Evolutionary conservation across 2,797 vertebrate species (phyloP).

Genomic region (Nyctalus aviator): DNA sequence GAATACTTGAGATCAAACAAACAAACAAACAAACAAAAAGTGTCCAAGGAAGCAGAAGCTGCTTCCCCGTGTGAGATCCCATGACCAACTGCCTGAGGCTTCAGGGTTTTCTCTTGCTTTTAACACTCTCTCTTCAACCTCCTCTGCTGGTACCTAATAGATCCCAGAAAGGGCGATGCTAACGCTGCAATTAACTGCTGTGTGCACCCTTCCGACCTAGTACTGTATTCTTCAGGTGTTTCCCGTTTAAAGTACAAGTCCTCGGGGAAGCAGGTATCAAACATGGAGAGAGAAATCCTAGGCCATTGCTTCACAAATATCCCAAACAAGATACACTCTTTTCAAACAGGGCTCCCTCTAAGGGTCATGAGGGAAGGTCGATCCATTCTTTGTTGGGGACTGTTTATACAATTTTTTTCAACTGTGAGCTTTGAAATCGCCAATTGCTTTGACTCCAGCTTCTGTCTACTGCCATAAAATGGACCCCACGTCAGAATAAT

Average conservation of each 20-base stretch:
- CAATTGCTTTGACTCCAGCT: constrained; percentile 86
- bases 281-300: constrained; percentile 65
- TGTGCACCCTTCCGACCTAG: constrained; percentile 62
- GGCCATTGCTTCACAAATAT: constrained; percentile 60
- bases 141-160: constrained; percentile 74
- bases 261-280: constrained; percentile 84
- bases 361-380: constrained; percentile 73
- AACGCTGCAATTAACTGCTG: constrained; percentile 69
- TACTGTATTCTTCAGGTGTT: constrained; percentile 81
- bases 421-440: constrained; percentile 84
- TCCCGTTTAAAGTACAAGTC: constrained; percentile 69
- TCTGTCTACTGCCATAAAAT: constrained; percentile 87
- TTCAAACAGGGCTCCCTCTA: constrained; percentile 85
- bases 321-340: constrained; percentile 82
- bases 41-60: constrained; percentile 67
- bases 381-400: constrained; percentile 79
- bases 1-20: constrained; percentile 53
- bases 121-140: constrained; percentile 63
- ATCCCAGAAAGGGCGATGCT: constrained; percentile 31
- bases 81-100: constrained; percentile 78
- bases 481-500: constrained; percentile 83
- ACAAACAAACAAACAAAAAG: not conserved
- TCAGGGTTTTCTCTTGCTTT: constrained; percentile 85
- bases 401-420: constrained; percentile 80
- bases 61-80: constrained; percentile 78